Evolutionary conservation across 2,888 invertebrate genomes (phyloP), one percentile per base, ranked within the genome.

Genomic region (Athalia circularis): DNA sequence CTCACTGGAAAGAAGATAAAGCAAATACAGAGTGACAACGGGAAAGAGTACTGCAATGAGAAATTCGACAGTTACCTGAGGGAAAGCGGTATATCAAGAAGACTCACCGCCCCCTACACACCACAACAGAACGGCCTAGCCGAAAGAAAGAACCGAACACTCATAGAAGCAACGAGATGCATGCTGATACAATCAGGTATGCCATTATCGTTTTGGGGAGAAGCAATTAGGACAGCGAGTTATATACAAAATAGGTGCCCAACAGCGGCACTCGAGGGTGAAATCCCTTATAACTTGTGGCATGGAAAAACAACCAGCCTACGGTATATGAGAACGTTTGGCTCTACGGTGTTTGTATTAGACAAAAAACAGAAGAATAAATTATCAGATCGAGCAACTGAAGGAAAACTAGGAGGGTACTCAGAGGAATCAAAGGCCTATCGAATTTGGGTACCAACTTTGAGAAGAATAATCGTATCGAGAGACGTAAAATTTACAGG

Each of bases 101-200:
- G 84, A 45, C 65, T 81, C 0, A 82, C 85, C 3, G 80, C 82
- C 3, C 80, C 87, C 0, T 79, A 85, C 62, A 85, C 82, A 2
- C 85, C 85, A 0, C 82, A 86, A 77, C 83, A 85, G 57, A 88
- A 87, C 80, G 87, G 85, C 0, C 52, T 82, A 6, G 83, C 87
- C 2, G 87, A 88, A 65, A 65, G 86, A 7, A 83, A 84, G 75
- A 86, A 86, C 45, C 75, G 83, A 0, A 86, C 84, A 4, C 70
- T 86, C 0, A 82, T 85, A 9, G 84, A 85, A 29, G 79, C 80
- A 62, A 84, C 85, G 3, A 77, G 85, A 29, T 80, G 82, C 11
- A 83, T 87, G 80, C 54, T 88, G 64, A 45, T 75, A 0, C 78
- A 85, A 45, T 72, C 81, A n/a, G 78, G 79, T 6, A 62, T 84